phyloP scores from a whole-genome alignment of 2,113 vertebrate genomes.

The Antennarius striatus region DNA sequence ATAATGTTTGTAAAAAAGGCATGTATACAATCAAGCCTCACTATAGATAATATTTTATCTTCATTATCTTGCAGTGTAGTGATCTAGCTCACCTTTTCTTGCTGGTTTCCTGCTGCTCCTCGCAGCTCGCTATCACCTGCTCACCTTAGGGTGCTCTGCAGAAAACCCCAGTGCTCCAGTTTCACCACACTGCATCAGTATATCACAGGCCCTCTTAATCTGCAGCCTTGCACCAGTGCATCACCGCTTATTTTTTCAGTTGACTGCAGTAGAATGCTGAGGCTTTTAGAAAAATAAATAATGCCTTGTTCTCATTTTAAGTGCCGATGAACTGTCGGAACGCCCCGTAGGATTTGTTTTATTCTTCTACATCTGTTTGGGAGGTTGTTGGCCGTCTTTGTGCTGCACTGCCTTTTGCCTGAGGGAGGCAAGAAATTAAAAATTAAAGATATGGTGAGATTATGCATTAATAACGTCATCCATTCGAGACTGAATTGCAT shows the following conservation, averaged over 20 bases:
- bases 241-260: slow-evolving; percentile 17
- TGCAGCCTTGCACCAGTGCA: slow-evolving; percentile 46
- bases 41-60: neutral
- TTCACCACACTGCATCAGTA: slow-evolving; percentile 28
- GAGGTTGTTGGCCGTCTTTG: neutral
- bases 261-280: slow-evolving; percentile 9
- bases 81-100: slow-evolving; percentile 25
- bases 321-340: no score
- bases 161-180: slow-evolving; percentile 39
- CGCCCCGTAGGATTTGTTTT: neutral
- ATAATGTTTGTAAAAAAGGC: neutral
- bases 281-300: neutral
- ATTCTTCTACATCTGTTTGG: neutral
- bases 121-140: slow-evolving; percentile 25
- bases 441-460: slow-evolving; percentile 13
- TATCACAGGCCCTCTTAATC: slow-evolving; percentile 42
- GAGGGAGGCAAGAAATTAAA: slow-evolving; percentile 22
- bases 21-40: neutral
- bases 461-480: no score
- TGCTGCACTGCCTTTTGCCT: neutral
- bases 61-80: slow-evolving; percentile 23
- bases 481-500: no score
- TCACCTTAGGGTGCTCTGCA: slow-evolving; percentile 42
- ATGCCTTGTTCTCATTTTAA: neutral
- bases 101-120: slow-evolving; percentile 10